Conservation (phyloP, 2,888 invertebrate genomes). For the Agelastica alni region DNA sequence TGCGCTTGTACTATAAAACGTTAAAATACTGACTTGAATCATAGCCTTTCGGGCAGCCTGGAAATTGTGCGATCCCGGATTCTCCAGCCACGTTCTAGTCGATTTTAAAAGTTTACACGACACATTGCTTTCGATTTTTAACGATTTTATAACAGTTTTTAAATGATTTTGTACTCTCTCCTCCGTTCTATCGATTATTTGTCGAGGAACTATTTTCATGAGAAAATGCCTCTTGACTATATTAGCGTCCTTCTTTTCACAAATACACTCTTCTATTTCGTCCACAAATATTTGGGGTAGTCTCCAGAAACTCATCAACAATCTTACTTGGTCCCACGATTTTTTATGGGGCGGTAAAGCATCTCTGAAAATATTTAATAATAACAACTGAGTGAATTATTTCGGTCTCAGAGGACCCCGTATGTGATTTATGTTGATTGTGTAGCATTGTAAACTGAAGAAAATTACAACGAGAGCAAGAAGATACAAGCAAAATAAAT, state of each 20-base stretch:
- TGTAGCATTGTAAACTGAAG: no score
- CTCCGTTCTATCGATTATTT: slow-evolving; percentile 44
- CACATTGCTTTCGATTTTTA: slow-evolving; percentile 50
- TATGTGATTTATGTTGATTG: no score
- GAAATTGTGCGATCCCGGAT: slow-evolving; percentile 51
- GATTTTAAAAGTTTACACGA: slow-evolving; percentile 44
- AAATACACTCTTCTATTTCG: slow-evolving; percentile 50
- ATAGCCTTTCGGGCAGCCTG: slow-evolving; percentile 55
- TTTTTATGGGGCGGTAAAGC: slow-evolving; percentile 49
- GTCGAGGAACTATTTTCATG: slow-evolving; percentile 54
- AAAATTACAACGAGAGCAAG: no score
- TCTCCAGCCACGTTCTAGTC: slow-evolving; percentile 55
- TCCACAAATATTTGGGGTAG: slow-evolving; percentile 50
- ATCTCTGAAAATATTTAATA: slow-evolving; percentile 43
- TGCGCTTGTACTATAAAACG: no score
- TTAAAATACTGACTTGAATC: slow-evolving; percentile 57
- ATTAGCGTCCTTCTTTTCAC: slow-evolving; percentile 48
- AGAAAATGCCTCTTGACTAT: slow-evolving; percentile 50
- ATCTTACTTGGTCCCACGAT: slow-evolving; percentile 52
- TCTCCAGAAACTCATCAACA: slow-evolving; percentile 58
- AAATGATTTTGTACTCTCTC: slow-evolving; percentile 43
- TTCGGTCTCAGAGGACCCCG: no score
- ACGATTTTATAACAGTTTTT: slow-evolving; percentile 42
- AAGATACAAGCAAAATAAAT: no score
- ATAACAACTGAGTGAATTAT: no score